Percentiles rank a stretch among this genome's conserved stretches.
These are phyloP conservation scores for Melanargia galathea DNA, from an alignment of 2,888 invertebrate species.

Conservation along the genomic window DNA sequence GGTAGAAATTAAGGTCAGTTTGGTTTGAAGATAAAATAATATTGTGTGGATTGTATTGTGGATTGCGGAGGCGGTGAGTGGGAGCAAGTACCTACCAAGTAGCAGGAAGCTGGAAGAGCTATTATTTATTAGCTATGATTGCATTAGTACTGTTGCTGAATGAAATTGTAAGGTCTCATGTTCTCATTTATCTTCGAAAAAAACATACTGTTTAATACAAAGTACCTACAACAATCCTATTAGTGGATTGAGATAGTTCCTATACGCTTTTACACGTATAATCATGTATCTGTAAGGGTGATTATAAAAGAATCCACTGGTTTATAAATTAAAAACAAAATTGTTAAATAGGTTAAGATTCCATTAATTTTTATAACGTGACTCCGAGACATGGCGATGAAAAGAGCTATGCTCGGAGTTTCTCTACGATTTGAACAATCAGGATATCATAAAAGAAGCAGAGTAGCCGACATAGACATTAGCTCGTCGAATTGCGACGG, in stretches of 20 bases:
- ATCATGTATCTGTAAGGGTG: too few relatives aligned
- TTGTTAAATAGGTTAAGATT: too few relatives aligned
- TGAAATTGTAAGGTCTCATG: conserved; percentile 12
- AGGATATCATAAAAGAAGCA: too few relatives aligned
- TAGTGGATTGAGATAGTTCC: not conserved
- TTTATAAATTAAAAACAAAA: too few relatives aligned
- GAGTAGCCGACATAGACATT: too few relatives aligned
- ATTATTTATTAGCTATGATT: conserved; percentile 35
- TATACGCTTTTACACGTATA: too few relatives aligned
- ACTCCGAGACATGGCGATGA: too few relatives aligned
- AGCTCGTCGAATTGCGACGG: too few relatives aligned
- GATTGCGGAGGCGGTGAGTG: conserved; percentile 36
- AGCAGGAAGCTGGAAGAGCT: conserved; percentile 33
- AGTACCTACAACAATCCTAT: not conserved
- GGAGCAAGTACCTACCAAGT: conserved; percentile 26
- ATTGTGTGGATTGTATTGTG: conserved; percentile 20
- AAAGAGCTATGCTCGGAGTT: too few relatives aligned
- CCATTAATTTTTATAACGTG: too few relatives aligned
- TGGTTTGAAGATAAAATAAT: conserved; percentile 1
- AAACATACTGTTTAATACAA: not conserved
- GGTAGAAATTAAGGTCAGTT: not conserved
- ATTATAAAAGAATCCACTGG: too few relatives aligned
- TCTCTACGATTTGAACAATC: too few relatives aligned
- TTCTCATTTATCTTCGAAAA: not conserved
- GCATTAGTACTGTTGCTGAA: conserved; percentile 22